Base-by-base conservation (phyloP, 2,888 invertebrate genomes). In the Venusia cambrica region DNA sequence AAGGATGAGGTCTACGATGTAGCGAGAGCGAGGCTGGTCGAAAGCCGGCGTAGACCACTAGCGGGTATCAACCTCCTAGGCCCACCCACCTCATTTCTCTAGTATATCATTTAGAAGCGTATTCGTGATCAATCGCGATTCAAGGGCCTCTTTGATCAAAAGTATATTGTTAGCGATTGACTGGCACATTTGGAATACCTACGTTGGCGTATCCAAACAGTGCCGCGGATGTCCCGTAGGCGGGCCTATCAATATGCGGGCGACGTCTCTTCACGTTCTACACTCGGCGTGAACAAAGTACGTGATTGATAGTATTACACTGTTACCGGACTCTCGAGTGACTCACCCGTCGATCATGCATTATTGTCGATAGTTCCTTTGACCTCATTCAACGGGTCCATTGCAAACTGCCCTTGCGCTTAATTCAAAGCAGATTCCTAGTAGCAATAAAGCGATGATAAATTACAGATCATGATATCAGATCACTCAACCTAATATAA, bases 401-500 rank as follows among this genome's bases (percentile, higher is more conserved):
- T 65, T 75, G 70, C 72, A 72, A 57, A 70, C 66, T 73, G 76
- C 74, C 81, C 83, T 84, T 78, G 81, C 65, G 65, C 80, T 76
- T 66, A 73, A 76, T 81, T 74, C 61, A 53, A 63, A 67, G 54
- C 62, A 65, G 60, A 63, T 81, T 84, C 80, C 62, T 49, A 66
- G 80, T 76, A 60, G 59, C 58, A 72, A 73, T 74, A 68, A 68
- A 70, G 45, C 52, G 50, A 51, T 56, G 51, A 51, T 62, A 57
- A 59, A 62, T 45, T 47, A 45, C 42, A 37, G 29, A 44, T 43
- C 40, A 38, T 38, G 37, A 15, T 40, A 29, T 33, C 37, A 41
- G 41, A 42, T 36, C 20, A 8, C 27, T 30, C 21, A 40, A 22
- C 17, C 22, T 39, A 37, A 36, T 15, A 6, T 13, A 11, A 21